phyloP scores from a whole-genome alignment of 2,113 vertebrate genomes.

The Ellobius talpinus region DNA sequence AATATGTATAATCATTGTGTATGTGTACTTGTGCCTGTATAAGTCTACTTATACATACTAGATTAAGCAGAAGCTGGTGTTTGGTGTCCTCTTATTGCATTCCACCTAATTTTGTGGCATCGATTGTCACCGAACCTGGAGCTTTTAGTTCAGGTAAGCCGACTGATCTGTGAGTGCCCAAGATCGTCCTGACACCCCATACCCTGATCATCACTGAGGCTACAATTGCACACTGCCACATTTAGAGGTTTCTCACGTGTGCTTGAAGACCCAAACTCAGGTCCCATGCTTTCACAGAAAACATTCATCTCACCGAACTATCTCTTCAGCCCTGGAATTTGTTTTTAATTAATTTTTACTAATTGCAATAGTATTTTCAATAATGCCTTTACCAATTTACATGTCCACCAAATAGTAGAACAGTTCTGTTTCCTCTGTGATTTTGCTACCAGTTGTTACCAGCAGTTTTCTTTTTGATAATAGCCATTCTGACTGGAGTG shows the following conservation, averaged over 20 bases:
- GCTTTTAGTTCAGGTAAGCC: neutral
- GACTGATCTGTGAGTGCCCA: neutral
- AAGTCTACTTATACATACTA: neutral
- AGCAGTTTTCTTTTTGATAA: neutral
- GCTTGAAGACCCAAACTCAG: neutral
- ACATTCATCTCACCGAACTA: neutral
- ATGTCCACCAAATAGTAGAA: neutral
- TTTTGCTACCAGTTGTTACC: neutral
- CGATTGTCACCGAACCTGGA: neutral
- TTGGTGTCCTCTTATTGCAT: neutral
- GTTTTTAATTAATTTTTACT: neutral
- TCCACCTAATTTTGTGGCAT: neutral
- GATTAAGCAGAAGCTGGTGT: neutral
- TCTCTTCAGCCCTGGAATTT: neutral
- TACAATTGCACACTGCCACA: neutral
- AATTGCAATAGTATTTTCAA: neutral
- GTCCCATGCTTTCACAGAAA: neutral
- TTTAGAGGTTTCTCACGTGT: neutral
- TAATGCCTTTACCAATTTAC: neutral
- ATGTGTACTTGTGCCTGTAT: neutral
- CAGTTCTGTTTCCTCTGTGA: neutral
- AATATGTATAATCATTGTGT: neutral
- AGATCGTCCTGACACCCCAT: neutral
- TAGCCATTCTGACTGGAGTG: neutral
- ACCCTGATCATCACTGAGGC: neutral